phyloP scores from a whole-genome alignment of 2,888 invertebrate species.

The Parascotia fuliginaria region DNA sequence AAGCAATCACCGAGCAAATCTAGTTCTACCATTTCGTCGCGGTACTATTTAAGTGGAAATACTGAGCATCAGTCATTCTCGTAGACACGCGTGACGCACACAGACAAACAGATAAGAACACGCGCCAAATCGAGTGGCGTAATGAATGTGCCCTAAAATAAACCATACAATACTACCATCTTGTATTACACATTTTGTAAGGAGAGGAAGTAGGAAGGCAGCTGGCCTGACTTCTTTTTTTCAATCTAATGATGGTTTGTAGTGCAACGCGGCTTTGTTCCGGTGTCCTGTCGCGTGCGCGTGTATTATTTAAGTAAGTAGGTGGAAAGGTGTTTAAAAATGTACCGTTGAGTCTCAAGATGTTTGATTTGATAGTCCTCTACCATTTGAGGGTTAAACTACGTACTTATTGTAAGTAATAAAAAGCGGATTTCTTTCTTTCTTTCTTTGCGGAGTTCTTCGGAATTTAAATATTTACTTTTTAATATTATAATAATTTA shows the following conservation, averaged over 20 bases:
- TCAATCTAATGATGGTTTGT: conserved; percentile 81
- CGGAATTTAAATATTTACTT: background rate
- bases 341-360: conserved; percentile 75
- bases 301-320: conserved; percentile 70
- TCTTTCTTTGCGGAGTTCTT: no score
- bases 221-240: conserved; percentile 79
- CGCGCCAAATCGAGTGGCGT: conserved; percentile 80
- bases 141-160: conserved; percentile 82
- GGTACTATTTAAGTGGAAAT: background rate
- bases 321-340: conserved; percentile 82
- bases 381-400: conserved; percentile 34
- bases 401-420: conserved; percentile 43
- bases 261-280: conserved; percentile 77
- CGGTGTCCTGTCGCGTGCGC: conserved; percentile 81
- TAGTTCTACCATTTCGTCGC: background rate
- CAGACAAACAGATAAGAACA: conserved; percentile 75
- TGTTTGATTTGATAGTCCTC: conserved; percentile 67
- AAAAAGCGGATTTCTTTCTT: no score
- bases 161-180: conserved; percentile 75
- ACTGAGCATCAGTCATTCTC: background rate
- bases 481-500: no score
- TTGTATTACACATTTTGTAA: conserved; percentile 82
- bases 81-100: conserved; percentile 42
- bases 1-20: background rate
- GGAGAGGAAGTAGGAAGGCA: conserved; percentile 82